A percentile compares a stretch with the other conserved stretches of the same genome.
phyloP scores from a whole-genome alignment of 1,140 invertebrate genomes.

The Ooceraea biroi region DNA sequence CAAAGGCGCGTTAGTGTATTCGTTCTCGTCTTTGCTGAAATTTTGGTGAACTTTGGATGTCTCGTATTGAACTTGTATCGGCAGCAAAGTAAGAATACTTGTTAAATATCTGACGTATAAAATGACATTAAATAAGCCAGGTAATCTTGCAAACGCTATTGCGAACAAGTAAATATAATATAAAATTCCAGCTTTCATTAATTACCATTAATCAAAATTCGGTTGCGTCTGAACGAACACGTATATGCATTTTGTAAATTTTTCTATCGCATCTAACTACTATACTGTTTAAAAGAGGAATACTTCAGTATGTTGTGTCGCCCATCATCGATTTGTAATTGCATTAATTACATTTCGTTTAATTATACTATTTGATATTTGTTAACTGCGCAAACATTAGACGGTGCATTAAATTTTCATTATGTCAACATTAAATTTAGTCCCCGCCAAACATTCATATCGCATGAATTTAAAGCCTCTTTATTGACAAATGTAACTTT shows the following conservation, averaged over 20 bases:
- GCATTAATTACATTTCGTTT: slow-evolving; percentile 59
- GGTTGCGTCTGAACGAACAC: not conserved
- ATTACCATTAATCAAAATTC: slow-evolving; percentile 29
- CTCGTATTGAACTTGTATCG: not conserved
- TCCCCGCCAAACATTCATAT: not conserved
- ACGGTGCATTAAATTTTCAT: slow-evolving; percentile 51
- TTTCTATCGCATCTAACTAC: slow-evolving; percentile 1
- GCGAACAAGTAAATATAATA: not conserved
- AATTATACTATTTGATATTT: slow-evolving; percentile 55
- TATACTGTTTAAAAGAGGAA: slow-evolving; percentile 7
- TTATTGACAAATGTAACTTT: slow-evolving; percentile 35
- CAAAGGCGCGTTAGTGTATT: not conserved
- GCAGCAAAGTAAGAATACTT: not conserved
- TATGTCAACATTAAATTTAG: slow-evolving; percentile 25
- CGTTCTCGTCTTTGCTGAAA: not conserved
- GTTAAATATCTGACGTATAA: not conserved
- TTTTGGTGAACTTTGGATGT: slow-evolving; percentile 19
- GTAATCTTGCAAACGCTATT: not conserved
- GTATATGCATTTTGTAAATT: not conserved
- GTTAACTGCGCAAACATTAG: slow-evolving; percentile 54
- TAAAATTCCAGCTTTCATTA: slow-evolving; percentile 18
- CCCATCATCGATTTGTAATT: slow-evolving; percentile 48
- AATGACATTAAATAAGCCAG: slow-evolving; percentile 24
- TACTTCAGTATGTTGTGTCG: not conserved
- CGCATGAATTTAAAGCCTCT: slow-evolving; percentile 15